Evolutionary conservation across 2,113 vertebrate species (phyloP), one percentile per base, ranked within the genome.

Genomic region (Planiliza haematocheilus): DNA sequence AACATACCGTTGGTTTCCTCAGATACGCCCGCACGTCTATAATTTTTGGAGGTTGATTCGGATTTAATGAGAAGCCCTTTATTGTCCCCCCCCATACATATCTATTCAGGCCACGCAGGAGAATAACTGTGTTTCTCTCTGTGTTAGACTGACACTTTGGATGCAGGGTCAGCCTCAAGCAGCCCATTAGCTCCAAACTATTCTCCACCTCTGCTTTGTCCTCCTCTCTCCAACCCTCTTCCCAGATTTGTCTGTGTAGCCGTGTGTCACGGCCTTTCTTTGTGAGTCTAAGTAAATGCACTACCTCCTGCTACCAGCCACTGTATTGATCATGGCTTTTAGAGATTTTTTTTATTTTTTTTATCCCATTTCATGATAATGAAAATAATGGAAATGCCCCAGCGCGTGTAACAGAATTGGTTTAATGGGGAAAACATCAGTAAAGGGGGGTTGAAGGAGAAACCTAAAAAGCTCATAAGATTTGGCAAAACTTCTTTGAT

Each of bases 101-200:
- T 76, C 3, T 16, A 20, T 77, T 60, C 24, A 77, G 37, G 30
- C 16, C 42, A 20, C 16, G 46, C n/a, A 38, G 36, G 60, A 70
- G 45, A 30, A 77, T 67, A 62, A 65, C 69, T 10, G 34, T 59
- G 56, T 77, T 45, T 56, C 48, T 62, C 53, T 39, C 36, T 74
- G 34, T 53, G 43, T 62, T 41, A 8, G 59, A 21, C 49, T 41
- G 72, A 77, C 66, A 59, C 70, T 58, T 50, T 42, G 67, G 70
- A 72, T 36, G 34, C 55, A 17, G 58, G 78, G 76, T 77, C 74
- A 86, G 80, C 75, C 82, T 87, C 77, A 86, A 83, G 75, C 46
- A 85, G 71, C 81, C 81, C 84, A 90, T 92, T 91, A 89, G 74
- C 41, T 58, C 66, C 38, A 77, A 86, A 81, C 72, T 77, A 79